phyloP scores from a whole-genome alignment of 1,140 invertebrate genomes.

The Drosophila nasuta region DNA sequence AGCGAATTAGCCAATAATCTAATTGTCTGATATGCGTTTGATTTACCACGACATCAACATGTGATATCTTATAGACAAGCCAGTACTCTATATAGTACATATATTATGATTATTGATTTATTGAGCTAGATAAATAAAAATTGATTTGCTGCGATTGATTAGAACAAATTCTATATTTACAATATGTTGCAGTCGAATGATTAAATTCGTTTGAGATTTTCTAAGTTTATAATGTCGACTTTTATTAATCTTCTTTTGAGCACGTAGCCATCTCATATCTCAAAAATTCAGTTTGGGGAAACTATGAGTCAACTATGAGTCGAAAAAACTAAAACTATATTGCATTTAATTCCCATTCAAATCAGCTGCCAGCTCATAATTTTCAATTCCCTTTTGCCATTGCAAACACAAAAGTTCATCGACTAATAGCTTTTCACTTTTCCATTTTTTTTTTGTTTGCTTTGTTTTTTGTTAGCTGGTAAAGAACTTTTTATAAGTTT shows the following conservation, averaged over 20 bases:
- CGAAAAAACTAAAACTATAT: background rate
- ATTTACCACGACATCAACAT: too few relatives aligned
- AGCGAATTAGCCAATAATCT: conserved; percentile 3
- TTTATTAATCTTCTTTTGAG: background rate
- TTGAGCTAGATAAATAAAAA: too few relatives aligned
- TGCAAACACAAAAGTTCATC: background rate
- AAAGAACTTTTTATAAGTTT: background rate
- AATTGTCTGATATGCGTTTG: background rate
- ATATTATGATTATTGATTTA: too few relatives aligned
- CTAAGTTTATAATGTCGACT: too few relatives aligned
- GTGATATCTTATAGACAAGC: too few relatives aligned
- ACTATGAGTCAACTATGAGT: background rate
- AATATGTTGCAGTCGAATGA: too few relatives aligned
- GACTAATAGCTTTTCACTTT: background rate
- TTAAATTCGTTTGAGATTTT: too few relatives aligned
- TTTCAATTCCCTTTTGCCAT: background rate
- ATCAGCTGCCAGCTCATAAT: background rate
- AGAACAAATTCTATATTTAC: too few relatives aligned
- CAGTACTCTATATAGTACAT: too few relatives aligned
- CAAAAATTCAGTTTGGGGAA: background rate
- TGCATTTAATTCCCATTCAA: background rate
- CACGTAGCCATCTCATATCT: background rate
- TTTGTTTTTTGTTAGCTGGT: too few relatives aligned
- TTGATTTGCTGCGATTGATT: too few relatives aligned
- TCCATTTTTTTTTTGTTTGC: background rate